A percentile compares a stretch with the other conserved stretches of the same genome.
Conservation (phyloP, 2,797 vertebrate species). For the Anguilla megastoma region DNA sequence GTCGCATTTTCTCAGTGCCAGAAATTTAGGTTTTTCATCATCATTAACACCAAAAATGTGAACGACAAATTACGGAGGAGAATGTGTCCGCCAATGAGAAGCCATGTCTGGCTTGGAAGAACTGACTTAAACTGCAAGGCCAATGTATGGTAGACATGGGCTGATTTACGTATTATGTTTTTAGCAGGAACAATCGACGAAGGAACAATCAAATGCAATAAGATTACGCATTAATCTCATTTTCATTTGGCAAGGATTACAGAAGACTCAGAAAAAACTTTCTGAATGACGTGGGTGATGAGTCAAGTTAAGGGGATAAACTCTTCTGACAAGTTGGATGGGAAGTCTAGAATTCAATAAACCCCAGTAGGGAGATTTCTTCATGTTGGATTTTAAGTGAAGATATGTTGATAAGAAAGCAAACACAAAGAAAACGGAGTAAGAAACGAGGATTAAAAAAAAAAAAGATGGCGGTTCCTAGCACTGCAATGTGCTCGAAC, state of each 20-base stretch:
- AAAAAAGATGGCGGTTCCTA: conserved; percentile 45
- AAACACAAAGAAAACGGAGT: conserved; percentile 37
- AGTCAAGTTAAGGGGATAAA: conserved; percentile 2
- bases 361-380: conserved; percentile 11
- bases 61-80: not conserved
- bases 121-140: not conserved
- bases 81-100: conserved; percentile 19
- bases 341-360: conserved; percentile 18
- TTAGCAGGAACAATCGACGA: conserved; percentile 65
- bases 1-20: not conserved
- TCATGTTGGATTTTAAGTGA: conserved; percentile 8
- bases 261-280: conserved; percentile 52
- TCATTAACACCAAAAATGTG: not conserved
- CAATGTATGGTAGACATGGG: conserved; percentile 61
- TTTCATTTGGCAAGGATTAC: conserved; percentile 71
- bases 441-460: not conserved
- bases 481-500: conserved; percentile 60
- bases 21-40: not conserved
- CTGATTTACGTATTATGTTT: conserved; percentile 68
- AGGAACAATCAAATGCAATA: conserved; percentile 60
- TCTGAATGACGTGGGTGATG: not conserved
- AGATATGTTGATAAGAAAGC: conserved; percentile 7
- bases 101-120: not conserved
- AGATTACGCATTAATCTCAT: conserved; percentile 69
- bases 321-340: not conserved